phyloP scores from a whole-genome alignment of 2,113 vertebrate genomes.

The Deroptyus accipitrinus region DNA sequence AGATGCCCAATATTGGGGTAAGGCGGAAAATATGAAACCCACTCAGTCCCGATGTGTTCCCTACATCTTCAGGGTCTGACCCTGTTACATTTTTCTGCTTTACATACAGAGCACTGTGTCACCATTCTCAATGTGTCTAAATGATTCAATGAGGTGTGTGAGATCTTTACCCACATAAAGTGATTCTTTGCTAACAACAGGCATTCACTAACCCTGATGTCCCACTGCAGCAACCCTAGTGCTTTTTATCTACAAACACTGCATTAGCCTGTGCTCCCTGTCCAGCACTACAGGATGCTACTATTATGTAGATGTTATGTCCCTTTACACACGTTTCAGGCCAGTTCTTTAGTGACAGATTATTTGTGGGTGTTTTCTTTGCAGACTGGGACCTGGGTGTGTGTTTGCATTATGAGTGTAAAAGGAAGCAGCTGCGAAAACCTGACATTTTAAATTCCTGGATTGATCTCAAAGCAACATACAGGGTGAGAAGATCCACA shows the following conservation, averaged over 20 bases:
- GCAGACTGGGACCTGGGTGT: slow-evolving; percentile 96
- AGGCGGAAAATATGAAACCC: not conserved
- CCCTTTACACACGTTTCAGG: not conserved
- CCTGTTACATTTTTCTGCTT: not conserved
- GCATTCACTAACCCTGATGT: not conserved
- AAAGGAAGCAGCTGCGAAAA: slow-evolving; percentile 90
- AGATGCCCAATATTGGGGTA: not conserved
- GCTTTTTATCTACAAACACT: not conserved
- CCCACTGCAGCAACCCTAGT: not conserved
- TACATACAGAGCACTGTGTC: not conserved
- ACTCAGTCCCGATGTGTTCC: not conserved
- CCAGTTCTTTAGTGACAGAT: not conserved
- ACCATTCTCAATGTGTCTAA: not conserved
- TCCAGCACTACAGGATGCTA: not conserved
- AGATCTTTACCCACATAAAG: not conserved
- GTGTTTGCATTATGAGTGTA: slow-evolving; percentile 94
- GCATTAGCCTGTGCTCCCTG: not conserved
- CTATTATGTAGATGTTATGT: not conserved
- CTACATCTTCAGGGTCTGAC: not conserved
- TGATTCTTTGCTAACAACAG: not conserved
- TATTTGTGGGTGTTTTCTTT: not conserved
- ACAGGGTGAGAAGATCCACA: slow-evolving; percentile 79
- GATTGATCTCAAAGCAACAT: slow-evolving; percentile 93
- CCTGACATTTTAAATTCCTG: slow-evolving; percentile 88
- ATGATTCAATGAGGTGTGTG: not conserved